Evolutionary conservation across 2,888 invertebrate genomes (phyloP).

Genomic region (Neelides folsomi): DNA sequence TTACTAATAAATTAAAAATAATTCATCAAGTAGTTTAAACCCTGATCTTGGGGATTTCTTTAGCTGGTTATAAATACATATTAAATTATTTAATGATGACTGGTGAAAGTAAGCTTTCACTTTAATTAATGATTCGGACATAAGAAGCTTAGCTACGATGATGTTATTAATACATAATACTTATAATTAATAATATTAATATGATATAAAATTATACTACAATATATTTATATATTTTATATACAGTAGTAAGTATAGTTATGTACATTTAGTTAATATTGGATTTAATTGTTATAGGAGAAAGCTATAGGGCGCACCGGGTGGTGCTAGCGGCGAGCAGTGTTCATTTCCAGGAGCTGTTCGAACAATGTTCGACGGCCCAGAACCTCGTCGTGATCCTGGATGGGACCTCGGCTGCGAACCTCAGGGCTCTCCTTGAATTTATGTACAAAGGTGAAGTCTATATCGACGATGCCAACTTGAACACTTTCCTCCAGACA

Average conservation of each 20-base stretch:
- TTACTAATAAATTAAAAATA: no score
- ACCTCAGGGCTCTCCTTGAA: slow-evolving; percentile 78
- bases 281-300: slow-evolving; percentile 48
- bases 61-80: neutral
- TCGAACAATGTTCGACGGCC: slow-evolving; percentile 72
- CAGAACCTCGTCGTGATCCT: slow-evolving; percentile 63
- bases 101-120: neutral
- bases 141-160: neutral
- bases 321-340: slow-evolving; percentile 83
- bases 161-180: no score
- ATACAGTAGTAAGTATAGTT: no score
- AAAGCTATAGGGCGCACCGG: slow-evolving; percentile 81
- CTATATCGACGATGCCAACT: slow-evolving; percentile 79
- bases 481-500: slow-evolving; percentile 79
- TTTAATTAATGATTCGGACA: slow-evolving; percentile 2
- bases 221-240: no score
- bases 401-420: slow-evolving; percentile 76
- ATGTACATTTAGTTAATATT: neutral
- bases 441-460: slow-evolving; percentile 93
- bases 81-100: neutral
- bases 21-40: no score
- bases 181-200: no score
- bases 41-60: slow-evolving; percentile 2
- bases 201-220: no score
- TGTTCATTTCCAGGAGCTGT: slow-evolving; percentile 81